Evolutionary conservation across 2,797 vertebrate genomes (phyloP), one percentile per base, ranked within the genome.

Genomic region (Poecilia wingei): DNA sequence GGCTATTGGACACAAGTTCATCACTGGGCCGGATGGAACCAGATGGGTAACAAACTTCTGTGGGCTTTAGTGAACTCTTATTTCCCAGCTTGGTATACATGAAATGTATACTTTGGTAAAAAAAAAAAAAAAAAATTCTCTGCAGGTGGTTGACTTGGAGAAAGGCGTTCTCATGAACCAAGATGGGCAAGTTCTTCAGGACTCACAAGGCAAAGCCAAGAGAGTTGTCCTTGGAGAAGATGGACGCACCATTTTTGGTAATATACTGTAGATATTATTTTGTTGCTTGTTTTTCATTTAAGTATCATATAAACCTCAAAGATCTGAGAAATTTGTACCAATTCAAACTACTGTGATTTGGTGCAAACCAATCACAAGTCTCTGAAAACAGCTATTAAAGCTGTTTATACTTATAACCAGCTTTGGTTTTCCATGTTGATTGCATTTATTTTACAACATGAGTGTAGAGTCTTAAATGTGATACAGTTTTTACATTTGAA

Each of bases 181-280:
- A 79, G 97, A 98, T 87, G 98, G 98, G 89, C 94, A 95, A 85
- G 90, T 98, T 87, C 97, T 99, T 69, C 98, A 99, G 88, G 98
- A 99, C 90, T 98, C 98, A 51, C 95, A 97, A 55, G 98, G 98
- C 75, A 96, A 96, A 43, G 97, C 98, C 61, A 97, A 97, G 59
- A 96, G 97, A 89, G 96, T 99, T 83, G 96, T 98, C 71, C 92
- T 99, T 68, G 98, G 98, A 92, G 97, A 97, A 64, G 98, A 99
- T 84, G 98, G 98, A 71, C 96, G 96, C 74, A 99, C 98, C 1
- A 95, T 99, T 89, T 97, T 99, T 93, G 98, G 98, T 99, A 88
- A 96, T 94, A 82, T 69, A 25, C 28, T 79, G 68, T 10, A 68
- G 0, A 78, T 14, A 68, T 49, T 64, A 36, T 81, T 81, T 53